A percentile compares a stretch with the other conserved stretches of the same genome.
phyloP scores from a whole-genome alignment of 2,113 vertebrate genomes.

The Sminthopsis crassicaudata region DNA sequence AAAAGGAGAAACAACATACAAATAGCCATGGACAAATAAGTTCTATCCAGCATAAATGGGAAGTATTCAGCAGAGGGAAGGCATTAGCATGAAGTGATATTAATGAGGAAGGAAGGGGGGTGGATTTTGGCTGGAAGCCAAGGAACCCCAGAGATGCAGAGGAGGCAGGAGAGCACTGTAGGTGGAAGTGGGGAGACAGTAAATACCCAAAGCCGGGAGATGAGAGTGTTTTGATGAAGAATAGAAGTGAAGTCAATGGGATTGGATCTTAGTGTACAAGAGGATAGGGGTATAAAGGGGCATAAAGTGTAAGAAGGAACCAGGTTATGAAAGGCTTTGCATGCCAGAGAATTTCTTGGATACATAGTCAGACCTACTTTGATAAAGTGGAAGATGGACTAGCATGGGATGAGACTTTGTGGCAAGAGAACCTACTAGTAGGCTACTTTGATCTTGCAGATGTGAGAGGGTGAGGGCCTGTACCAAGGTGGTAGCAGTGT shows the following conservation, averaged over 20 bases:
- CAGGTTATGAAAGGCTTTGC: not conserved
- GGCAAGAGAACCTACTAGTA: not conserved
- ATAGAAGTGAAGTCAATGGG: not conserved
- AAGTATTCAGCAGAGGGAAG: not conserved
- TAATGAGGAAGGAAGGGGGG: not conserved
- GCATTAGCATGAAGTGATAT: not conserved
- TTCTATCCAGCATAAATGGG: too few species aligned
- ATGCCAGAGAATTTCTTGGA: not conserved
- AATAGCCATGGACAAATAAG: not conserved
- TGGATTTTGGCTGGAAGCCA: not conserved
- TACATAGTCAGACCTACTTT: not conserved
- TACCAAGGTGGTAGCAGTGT: not conserved
- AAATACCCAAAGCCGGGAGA: too few species aligned
- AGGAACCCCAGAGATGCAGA: not conserved
- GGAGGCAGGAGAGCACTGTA: rapidly evolving
- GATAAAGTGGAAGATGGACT: not conserved
- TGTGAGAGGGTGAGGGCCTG: not conserved
- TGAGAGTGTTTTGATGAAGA: not conserved
- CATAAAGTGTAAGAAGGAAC: not conserved
- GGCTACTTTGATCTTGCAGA: not conserved
- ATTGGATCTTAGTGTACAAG: not conserved
- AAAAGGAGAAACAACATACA: not conserved
- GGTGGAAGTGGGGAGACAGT: too few species aligned
- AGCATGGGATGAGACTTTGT: too few species aligned
- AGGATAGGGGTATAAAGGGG: not conserved